A percentile compares a stretch with the other conserved stretches of the same genome.
phyloP scores from a whole-genome alignment of 2,113 vertebrate species.

The Antechinus flavipes region DNA sequence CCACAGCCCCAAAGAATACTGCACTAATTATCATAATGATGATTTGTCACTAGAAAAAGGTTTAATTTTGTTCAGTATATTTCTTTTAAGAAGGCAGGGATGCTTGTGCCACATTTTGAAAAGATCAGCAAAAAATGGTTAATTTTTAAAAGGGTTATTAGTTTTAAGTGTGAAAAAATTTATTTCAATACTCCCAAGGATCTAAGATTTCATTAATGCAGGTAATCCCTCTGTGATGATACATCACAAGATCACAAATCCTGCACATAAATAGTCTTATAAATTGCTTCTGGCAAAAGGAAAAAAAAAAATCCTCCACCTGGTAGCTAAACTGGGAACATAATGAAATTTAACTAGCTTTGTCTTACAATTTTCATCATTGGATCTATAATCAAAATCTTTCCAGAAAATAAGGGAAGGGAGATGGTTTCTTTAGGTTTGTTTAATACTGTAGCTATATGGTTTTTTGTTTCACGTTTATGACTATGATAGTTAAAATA shows the following conservation, averaged over 20 bases:
- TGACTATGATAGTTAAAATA: neutral
- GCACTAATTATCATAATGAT: neutral
- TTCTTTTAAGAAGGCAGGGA: neutral
- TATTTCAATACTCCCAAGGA: neutral
- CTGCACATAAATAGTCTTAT: neutral
- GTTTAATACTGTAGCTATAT: neutral
- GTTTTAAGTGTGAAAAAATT: rapidly evolving
- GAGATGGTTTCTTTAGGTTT: neutral
- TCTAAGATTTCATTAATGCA: neutral
- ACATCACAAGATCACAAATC: neutral
- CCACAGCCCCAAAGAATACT: neutral
- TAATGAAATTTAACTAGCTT: neutral
- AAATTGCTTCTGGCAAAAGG: neutral
- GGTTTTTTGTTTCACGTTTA: neutral
- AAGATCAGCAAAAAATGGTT: neutral
- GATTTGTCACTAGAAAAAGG: neutral
- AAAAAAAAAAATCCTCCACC: neutral
- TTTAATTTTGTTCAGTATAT: neutral
- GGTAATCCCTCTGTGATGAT: too few relatives aligned
- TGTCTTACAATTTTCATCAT: neutral
- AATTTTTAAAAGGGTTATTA: neutral
- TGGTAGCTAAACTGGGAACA: neutral
- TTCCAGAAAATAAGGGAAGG: neutral
- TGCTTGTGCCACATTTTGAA: neutral
- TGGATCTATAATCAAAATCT: neutral